These are phyloP conservation scores for Typhlichthys eigenmanni DNA, from an alignment of 2,797 vertebrate genomes.

Conservation along the genomic window DNA sequence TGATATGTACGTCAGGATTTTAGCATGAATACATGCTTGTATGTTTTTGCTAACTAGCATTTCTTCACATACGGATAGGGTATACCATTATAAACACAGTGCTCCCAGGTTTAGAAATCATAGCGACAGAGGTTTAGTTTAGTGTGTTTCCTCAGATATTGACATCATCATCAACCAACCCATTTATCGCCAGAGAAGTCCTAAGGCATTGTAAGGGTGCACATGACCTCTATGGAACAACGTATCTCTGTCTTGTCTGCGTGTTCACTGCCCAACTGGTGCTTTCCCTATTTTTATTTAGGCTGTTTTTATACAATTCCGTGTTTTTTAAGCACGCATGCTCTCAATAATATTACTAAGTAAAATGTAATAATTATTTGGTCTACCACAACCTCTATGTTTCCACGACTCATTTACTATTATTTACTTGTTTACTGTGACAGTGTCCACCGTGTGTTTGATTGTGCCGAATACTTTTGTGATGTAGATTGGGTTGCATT, in stretches of 20 bases:
- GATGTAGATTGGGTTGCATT: too few relatives aligned
- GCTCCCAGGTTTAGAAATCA: conserved; percentile 8
- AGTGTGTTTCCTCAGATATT: conserved; percentile 6
- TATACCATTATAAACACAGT: neutral
- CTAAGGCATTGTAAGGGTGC: neutral
- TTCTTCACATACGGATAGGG: neutral
- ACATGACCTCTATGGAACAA: conserved; percentile 4
- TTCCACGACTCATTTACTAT: too few relatives aligned
- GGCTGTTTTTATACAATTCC: too few relatives aligned
- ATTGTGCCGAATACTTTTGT: too few relatives aligned
- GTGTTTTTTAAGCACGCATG: too few relatives aligned
- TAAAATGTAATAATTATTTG: too few relatives aligned
- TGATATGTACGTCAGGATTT: neutral
- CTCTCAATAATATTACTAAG: too few relatives aligned
- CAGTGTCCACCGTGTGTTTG: too few relatives aligned
- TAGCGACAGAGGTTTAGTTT: neutral
- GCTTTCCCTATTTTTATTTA: too few relatives aligned
- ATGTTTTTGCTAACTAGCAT: neutral
- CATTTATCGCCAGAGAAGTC: conserved; percentile 32
- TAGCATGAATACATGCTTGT: neutral
- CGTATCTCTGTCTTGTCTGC: conserved; percentile 1
- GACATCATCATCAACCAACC: conserved; percentile 29
- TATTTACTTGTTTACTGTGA: too few relatives aligned
- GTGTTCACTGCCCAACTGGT: too few relatives aligned
- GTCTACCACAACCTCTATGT: too few relatives aligned